Evolutionary conservation across 2,113 vertebrate genomes (phyloP).

Genomic region (Chauna torquata): DNA sequence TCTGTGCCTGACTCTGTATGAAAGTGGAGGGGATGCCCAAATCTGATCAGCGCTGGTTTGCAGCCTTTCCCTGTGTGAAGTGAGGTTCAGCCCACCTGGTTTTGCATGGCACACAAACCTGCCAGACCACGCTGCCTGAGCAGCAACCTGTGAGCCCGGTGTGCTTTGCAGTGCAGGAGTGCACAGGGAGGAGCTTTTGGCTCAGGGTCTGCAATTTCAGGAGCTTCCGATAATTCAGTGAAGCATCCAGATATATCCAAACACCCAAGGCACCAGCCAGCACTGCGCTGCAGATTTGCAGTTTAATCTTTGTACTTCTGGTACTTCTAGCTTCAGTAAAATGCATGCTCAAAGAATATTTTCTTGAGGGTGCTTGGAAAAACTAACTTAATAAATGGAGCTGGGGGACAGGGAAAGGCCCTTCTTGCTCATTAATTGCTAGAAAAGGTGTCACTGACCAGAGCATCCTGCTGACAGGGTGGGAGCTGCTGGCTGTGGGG

Average conservation of each 20-base stretch:
- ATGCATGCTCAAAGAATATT: accelerated
- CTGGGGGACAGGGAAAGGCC: neutral
- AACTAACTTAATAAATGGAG: accelerated
- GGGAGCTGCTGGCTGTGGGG: neutral
- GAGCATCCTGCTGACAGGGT: too few relatives aligned
- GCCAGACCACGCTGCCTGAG: too few relatives aligned
- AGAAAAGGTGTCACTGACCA: neutral
- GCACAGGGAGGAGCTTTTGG: neutral
- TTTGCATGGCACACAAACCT: neutral
- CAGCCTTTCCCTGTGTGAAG: accelerated
- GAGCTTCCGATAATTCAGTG: neutral
- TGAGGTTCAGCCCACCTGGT: neutral
- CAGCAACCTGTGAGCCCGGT: neutral
- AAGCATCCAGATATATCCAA: neutral
- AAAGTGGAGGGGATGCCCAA: accelerated
- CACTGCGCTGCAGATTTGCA: neutral
- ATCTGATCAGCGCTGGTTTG: accelerated
- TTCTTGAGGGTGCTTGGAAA: neutral
- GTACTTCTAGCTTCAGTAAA: accelerated
- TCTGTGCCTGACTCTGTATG: accelerated
- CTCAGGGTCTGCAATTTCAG: neutral
- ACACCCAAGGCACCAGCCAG: neutral
- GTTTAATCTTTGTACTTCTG: neutral
- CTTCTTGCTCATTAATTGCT: neutral
- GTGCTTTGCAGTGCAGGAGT: accelerated